Evolutionary conservation across 2,113 vertebrate species (phyloP).

Genomic region (Gymnobelideus leadbeateri): DNA sequence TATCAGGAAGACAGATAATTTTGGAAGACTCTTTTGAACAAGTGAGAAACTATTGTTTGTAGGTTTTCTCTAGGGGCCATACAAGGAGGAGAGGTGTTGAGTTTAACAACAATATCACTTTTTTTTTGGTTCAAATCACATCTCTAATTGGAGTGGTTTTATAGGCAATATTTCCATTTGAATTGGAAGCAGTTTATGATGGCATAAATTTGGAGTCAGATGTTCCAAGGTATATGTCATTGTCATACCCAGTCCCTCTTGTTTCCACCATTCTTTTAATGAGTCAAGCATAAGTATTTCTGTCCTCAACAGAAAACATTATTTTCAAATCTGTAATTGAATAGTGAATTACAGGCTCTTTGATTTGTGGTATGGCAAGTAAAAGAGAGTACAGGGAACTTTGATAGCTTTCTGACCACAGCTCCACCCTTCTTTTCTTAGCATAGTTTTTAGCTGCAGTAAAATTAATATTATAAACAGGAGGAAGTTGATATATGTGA

Average conservation of each 20-base stretch:
- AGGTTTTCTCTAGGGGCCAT: constrained; percentile 43
- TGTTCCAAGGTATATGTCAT: constrained; percentile 67
- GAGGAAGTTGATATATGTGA: constrained; percentile 79
- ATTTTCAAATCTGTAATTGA: constrained; percentile 74
- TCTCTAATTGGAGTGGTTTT: constrained; percentile 59
- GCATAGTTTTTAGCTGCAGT: constrained; percentile 69
- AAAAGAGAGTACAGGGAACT: constrained; percentile 66
- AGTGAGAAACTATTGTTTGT: constrained; percentile 41
- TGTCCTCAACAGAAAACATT: constrained; percentile 54
- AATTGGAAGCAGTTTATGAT: not conserved
- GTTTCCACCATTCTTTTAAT: constrained; percentile 73
- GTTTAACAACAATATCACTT: constrained; percentile 16
- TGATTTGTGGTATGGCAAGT: constrained; percentile 72
- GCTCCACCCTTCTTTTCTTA: constrained; percentile 65
- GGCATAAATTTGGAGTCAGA: constrained; percentile 50
- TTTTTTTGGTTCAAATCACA: constrained; percentile 67
- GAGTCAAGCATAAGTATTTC: constrained; percentile 63
- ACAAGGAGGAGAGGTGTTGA: constrained; percentile 49
- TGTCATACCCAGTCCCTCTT: constrained; percentile 58
- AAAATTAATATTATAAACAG: constrained; percentile 74
- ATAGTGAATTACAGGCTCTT: constrained; percentile 47
- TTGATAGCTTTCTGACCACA: constrained; percentile 80
- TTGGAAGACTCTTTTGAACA: constrained; percentile 46
- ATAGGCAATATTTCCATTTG: constrained; percentile 47
- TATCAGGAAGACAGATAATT: constrained; percentile 45